Evolutionary conservation across 2,888 invertebrate genomes (phyloP).

Genomic region (Synergus umbraculus): DNA sequence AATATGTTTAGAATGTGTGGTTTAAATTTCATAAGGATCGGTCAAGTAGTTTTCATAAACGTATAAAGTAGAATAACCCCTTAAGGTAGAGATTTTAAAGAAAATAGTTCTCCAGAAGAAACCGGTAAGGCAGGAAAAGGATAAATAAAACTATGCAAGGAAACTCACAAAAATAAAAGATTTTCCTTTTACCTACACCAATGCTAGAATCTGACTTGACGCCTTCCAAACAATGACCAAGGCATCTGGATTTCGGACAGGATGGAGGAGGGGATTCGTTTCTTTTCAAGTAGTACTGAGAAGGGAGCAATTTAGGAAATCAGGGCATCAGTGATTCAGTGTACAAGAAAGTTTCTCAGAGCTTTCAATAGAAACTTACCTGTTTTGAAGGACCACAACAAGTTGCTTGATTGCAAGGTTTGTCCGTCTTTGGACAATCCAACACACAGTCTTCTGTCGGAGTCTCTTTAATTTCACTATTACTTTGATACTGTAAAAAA

Average conservation of each 20-base stretch:
- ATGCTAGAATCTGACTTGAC: conserved; percentile 69
- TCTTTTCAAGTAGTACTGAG: conserved; percentile 65
- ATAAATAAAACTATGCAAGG: not conserved
- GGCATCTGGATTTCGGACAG: conserved; percentile 62
- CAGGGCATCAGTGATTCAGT: not conserved
- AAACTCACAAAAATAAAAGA: not conserved
- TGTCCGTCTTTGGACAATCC: conserved; percentile 91
- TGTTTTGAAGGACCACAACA: conserved; percentile 92
- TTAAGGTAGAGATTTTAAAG: too few relatives aligned
- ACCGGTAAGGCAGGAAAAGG: too few relatives aligned
- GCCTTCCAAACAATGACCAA: conserved; percentile 68
- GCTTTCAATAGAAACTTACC: conserved; percentile 78
- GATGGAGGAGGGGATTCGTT: conserved; percentile 56
- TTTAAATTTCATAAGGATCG: too few relatives aligned
- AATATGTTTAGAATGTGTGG: too few relatives aligned
- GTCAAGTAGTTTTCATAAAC: too few relatives aligned
- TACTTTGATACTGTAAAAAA: conserved; percentile 76
- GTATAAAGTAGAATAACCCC: too few relatives aligned
- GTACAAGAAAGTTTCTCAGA: not conserved
- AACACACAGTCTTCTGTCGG: conserved; percentile 86
- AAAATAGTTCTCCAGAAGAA: too few relatives aligned
- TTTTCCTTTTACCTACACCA: conserved; percentile 60
- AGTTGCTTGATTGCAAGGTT: conserved; percentile 90
- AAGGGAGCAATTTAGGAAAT: conserved; percentile 40
- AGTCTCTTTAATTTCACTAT: conserved; percentile 76